Evolutionary conservation across 2,888 invertebrate species (phyloP), one percentile per base, ranked within the genome.

Genomic region (Tillus elongatus): DNA sequence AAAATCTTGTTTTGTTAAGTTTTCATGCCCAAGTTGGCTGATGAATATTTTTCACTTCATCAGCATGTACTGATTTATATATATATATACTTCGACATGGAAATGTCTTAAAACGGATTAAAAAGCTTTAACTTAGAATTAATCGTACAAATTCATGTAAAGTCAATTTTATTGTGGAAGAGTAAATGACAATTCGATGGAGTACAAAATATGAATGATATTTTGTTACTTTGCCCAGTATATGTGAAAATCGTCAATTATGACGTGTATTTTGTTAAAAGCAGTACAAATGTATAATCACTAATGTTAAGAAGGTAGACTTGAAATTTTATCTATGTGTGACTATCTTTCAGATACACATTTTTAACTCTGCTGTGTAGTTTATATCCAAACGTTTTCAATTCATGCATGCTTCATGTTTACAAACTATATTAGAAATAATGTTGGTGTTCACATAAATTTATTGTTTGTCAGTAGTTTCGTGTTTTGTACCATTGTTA

Each of bases 251-350:
- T 19, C 24, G 24, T 19, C 24, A 19, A 19, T 19, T 19, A 19
- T 19, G 24, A 19, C 24, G 24, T 19, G 6, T n/a, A n/a, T 8
- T 19, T 6, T 19, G 6, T 19, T 19, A 19, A 19, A 19, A 19
- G 24, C 24, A 19, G 24, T 19, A 19, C 24, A 19, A 19, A 19
- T 19, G 24, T 19, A 8, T 19, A 19, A 19, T 19, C n/a, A 19
- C n/a, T n/a, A 19, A 19, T 19, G n/a, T 19, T n/a, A 19, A 8
- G 6, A 8, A 19, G n/a, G 24, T 19, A 19, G 24, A 8, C n/a
- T 19, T 19, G n/a, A 19, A 19, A n/a, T 19, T 8, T n/a, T 19
- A 19, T 19, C 24, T 8, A 8, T 19, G n/a, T n/a, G n/a, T n/a
- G n/a, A n/a, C n/a, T n/a, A n/a, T n/a, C n/a, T n/a, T n/a, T n/a